Base-by-base conservation (phyloP, 1,140 invertebrate species). In the Drosophila orosa region DNA sequence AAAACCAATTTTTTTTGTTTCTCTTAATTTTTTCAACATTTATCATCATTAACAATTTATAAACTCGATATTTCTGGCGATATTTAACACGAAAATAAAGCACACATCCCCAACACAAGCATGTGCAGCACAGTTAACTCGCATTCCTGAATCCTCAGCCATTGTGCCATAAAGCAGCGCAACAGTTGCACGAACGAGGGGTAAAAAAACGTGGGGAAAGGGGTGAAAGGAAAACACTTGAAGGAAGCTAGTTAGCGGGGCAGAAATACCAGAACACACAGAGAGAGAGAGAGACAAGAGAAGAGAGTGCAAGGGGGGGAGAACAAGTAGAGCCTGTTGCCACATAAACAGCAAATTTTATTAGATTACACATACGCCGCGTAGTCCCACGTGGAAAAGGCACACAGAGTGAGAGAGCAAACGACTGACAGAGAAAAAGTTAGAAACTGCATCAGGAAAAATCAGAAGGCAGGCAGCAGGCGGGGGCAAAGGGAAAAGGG, bases 291-390 rank as follows among this genome's bases (percentile, higher is more conserved):
- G 15, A n/a, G 17, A 29, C 10, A 33, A 5, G 2, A 3, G 3
- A 9, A 10, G 42, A 45, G 42, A 3, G 5, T 27, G 27, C n/a
- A 7, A 12, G 22, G n/a, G 12, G 42, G 19, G 15, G 17, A 58
- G 12, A 19, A 39, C 25, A 29, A 25, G 47, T 27, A 62, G 81
- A 47, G 78, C 84, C 77, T 90, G 84, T 84, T 90, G 62, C 80
- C 84, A 90, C 84, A 89, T 89, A 89, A 89, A 89, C 85, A 89
- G 84, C 74, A 78, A 63, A 90, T 89, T 89, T 89, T 89, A 89
- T 89, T 89, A 89, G 85, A 89, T 89, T 89, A 89, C 84, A 90
- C 80, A 84, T 78, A 89, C 80, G 85, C 84, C 76, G 66, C 48
- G 78, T 80, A 57, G 48, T 62, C 50, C 56, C 60, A 40, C 62